Evolutionary conservation across 2,113 vertebrate genomes (phyloP).

Genomic region (Benthochromis sp.): DNA sequence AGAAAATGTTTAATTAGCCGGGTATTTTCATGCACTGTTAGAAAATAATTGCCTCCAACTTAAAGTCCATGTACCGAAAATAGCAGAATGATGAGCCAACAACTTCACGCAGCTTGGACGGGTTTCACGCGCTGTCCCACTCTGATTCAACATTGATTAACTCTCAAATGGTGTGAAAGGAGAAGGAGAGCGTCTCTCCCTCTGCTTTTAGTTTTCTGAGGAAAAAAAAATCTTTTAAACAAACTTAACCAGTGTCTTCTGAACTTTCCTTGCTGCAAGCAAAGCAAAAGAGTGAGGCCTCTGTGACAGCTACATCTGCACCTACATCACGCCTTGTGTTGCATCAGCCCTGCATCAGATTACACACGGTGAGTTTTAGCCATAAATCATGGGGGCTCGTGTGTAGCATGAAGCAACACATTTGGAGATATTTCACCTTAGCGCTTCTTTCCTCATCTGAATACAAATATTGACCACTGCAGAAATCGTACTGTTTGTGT

Average conservation of each 20-base stretch:
- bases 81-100: conserved; percentile 38
- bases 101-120: conserved; percentile 14
- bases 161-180: conserved; percentile 29
- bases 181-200: not conserved
- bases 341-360: conserved; percentile 3
- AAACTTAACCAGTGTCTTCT: not conserved
- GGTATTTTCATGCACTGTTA: conserved; percentile 8
- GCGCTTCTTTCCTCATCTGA: not conserved
- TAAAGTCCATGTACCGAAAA: conserved; percentile 16
- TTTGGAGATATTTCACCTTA: not conserved
- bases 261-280: not conserved
- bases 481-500: not conserved
- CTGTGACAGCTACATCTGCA: conserved; percentile 7
- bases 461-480: conserved; percentile 11
- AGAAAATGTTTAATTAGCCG: conserved; percentile 25
- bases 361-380: not conserved
- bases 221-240: not conserved
- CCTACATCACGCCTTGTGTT: not conserved
- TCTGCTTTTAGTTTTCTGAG: not conserved
- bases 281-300: not conserved
- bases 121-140: not conserved
- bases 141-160: conserved; percentile 38
- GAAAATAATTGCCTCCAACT: conserved; percentile 13
- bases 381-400: not conserved
- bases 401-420: conserved; percentile 24